Conservation (phyloP, 2,888 invertebrate genomes). For the Phyto melanocephala region DNA sequence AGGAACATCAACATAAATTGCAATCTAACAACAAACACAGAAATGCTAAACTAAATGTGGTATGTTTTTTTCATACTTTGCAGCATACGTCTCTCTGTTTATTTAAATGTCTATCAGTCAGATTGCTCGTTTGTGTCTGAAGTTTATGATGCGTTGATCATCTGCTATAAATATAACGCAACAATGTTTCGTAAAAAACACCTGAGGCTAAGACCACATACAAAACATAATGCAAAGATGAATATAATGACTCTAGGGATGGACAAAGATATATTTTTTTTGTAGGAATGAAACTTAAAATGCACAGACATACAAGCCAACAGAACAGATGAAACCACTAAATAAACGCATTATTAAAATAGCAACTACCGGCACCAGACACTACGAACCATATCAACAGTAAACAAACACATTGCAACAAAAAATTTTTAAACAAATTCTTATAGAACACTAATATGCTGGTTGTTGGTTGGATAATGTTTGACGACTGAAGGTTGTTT, state of each 20-base stretch:
- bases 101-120: neutral
- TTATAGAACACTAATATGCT: slow-evolving; percentile 24
- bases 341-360: slow-evolving; percentile 56
- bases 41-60: neutral
- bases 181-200: slow-evolving; percentile 53
- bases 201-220: slow-evolving; percentile 48
- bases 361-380: slow-evolving; percentile 39
- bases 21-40: slow-evolving; percentile 19
- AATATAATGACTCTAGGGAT: slow-evolving; percentile 15
- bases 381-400: neutral
- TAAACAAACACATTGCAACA: slow-evolving; percentile 14
- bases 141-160: slow-evolving; percentile 37
- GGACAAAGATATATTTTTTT: neutral
- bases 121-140: slow-evolving; percentile 25
- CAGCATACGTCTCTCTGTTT: neutral
- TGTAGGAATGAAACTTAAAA: slow-evolving; percentile 10
- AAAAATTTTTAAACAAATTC: neutral
- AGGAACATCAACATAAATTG: slow-evolving; percentile 26
- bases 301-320: neutral
- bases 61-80: slow-evolving; percentile 12
- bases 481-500: slow-evolving; percentile 14
- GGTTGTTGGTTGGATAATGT: slow-evolving; percentile 32
- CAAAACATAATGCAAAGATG: neutral
- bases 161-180: slow-evolving; percentile 29
- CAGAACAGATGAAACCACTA: slow-evolving; percentile 54